Base-by-base conservation (phyloP, 2,888 invertebrate species). In the Vandiemenella viatica region DNA sequence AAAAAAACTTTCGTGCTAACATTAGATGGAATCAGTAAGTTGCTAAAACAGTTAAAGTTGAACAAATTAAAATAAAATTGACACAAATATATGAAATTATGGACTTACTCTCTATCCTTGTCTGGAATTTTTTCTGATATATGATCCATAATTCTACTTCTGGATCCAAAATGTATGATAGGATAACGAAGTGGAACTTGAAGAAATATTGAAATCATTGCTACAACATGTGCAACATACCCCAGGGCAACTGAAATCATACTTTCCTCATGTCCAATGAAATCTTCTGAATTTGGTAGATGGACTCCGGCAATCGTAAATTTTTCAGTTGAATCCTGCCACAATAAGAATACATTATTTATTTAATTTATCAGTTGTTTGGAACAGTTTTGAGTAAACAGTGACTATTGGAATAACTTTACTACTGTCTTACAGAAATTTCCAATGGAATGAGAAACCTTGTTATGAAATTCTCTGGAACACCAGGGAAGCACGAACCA, bases 131-230 rank as follows among this genome's bases (percentile, higher is more conserved):
- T 72, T 43, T 77, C 73, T 26, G 81, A 82, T 23, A 89, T 74
- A 60, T 82, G 78, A 63, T 95, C 92, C 37, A 79, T 66, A 55
- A 92, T 83, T 63, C 79, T 78, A 55, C 86, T 85, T 32, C 85
- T 75, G 0, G 92, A 91, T 0, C 91, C 90, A 57, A 80, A 75
- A 66, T 86, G 76, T 5, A 77, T 74, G 53, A 95, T 75, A 23
- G 82, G 82, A 67, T 95, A 93, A 37, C 93, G 72, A 17, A 92
- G 70, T 23, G 95, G 91, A 58, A 88, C 79, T 64, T 87, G 81
- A 45, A 96, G 71, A 58, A 95, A 76, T 43, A 79, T 79, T 1
- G 90, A 83, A 43, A 89, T 78, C 71, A 92, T 79, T 52, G 82
- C 75, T 0, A 87, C 74, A 15, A 87, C 73, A 62, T 95, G 93